Evolutionary conservation across 2,113 vertebrate genomes (phyloP), one percentile per base, ranked within the genome.

Genomic region (Falcunculus frontatus): DNA sequence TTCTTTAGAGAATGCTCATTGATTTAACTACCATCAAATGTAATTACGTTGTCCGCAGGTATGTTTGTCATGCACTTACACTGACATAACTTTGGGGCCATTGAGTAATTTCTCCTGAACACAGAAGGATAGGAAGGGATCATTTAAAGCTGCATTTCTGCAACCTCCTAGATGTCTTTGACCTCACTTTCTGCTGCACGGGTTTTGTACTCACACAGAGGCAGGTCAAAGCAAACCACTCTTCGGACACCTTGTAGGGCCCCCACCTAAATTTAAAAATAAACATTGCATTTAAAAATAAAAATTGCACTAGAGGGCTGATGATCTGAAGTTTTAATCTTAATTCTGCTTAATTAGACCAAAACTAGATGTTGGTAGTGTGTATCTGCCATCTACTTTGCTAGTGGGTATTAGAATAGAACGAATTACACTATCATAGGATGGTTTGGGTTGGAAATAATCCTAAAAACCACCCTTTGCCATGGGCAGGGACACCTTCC

Each of bases 1-100:
- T 96, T 97, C 95, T 93, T 96, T 46, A n/a, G 32, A 30, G 42
- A 44, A 77, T 49, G 69, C 32, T 95, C 78, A 94, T 74, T 89
- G 76, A 69, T 92, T 95, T 94, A 96, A 95, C 94, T 59, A 41
- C 68, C 47, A 64, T 84, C 60, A 95, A 53, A 84, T 30, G 33
- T 80, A 92, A 96, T 92, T 89, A 84, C 49, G 17, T 26, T 90
- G 52, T 90, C 97, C 2, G 0, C 81, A 90, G 84, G 82, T 89
- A 72, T 80, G 68, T 84, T 95, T 96, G 89, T 81, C 92, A 89
- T 74, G 59, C 56, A 39, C 81, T 90, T 87, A 59, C 35, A 30
- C 44, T 82, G 75, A 72, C 55, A 42, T 81, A 81, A 30, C 84
- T 94, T 52, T 62, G 27, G 91, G 46, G 55, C 15, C 47, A 70